Evolutionary conservation across 1,140 invertebrate genomes (phyloP).

Genomic region (Bicyclus anynana): DNA sequence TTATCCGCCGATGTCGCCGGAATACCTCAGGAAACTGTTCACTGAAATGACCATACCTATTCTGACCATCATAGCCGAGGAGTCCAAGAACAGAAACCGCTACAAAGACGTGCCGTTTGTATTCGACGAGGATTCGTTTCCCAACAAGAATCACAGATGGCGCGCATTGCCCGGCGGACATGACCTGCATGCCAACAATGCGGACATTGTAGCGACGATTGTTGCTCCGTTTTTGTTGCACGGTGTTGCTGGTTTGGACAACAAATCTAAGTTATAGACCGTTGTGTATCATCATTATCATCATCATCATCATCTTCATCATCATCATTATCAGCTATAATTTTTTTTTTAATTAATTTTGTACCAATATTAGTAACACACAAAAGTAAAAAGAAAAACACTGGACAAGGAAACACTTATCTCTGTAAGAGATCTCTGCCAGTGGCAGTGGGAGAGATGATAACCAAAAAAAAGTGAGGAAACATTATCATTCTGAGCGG

Average conservation of each 20-base stretch:
- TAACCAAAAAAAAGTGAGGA: too few relatives aligned
- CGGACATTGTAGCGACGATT: slow-evolving; percentile 34
- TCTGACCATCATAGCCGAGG: slow-evolving; percentile 27
- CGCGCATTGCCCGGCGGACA: slow-evolving; percentile 36
- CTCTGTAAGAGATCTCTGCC: too few relatives aligned
- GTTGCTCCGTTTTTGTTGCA: slow-evolving; percentile 41
- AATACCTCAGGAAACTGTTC: slow-evolving; percentile 30
- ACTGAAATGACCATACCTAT: slow-evolving; percentile 29
- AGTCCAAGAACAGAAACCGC: slow-evolving; percentile 14
- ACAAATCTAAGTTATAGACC: slow-evolving; percentile 49
- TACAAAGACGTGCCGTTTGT: slow-evolving; percentile 32
- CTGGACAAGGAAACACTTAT: too few relatives aligned
- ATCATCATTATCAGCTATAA: too few relatives aligned
- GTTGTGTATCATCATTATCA: too few relatives aligned
- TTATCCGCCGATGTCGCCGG: slow-evolving; percentile 28
- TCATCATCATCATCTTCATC: too few relatives aligned
- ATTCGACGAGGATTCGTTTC: slow-evolving; percentile 37
- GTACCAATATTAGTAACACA: too few relatives aligned
- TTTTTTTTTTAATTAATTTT: too few relatives aligned
- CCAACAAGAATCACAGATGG: slow-evolving; percentile 31
- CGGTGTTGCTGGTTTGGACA: slow-evolving; percentile 38
- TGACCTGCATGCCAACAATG: slow-evolving; percentile 43
- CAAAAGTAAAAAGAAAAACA: too few relatives aligned
- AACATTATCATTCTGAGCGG: too few relatives aligned
- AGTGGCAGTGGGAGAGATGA: too few relatives aligned